Base-by-base conservation (phyloP, 2,797 vertebrate species). In the Acanthurus leucopareius region DNA sequence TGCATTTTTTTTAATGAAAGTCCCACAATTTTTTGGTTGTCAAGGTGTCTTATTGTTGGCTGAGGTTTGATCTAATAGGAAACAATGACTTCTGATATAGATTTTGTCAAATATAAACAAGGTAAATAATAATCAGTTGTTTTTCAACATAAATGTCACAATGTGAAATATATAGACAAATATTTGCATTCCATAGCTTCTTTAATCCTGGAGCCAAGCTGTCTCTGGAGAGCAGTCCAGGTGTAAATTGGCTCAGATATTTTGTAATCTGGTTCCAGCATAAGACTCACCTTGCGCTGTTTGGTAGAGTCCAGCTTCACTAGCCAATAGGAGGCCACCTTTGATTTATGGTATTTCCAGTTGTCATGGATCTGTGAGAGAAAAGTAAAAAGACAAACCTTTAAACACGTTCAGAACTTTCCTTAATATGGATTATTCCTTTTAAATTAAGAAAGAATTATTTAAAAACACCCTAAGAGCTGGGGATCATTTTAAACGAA, bases 311-410 rank as follows among this genome's bases (percentile, higher is more conserved):
- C 98, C 93, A 99, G 90, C 94, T 99, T 99, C 91, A 98, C 96
- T 58, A 99, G 92, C 98, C 98, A 99, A 77, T 97, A 99, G 22
- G 98, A 98, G 71, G 98, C 98, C 70, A 99, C 97, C 93, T 98
- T 99, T 93, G 97, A 94, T 95, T 99, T 99, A 91, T 99, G 97
- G 85, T 97, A 96, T 78, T 97, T 98, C 98, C 98, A 99, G 89
- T 99, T 99, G 93, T 98, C 98, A 28, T 97, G 95, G 82, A 99
- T 99, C 98, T 99, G 88, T 80, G 84, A n/a, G 52, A 58, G n/a
- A 77, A 78, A 76, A 35, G 28, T 2, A 1, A 59, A 75, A 61
- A 60, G n/a, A 40, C 2, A 20, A 53, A 16, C 7, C 14, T 49
- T 66, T 42, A 22, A 66, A 69, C 9, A 38, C 40, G n/a, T 13